Base-by-base conservation (phyloP, 2,797 vertebrate genomes). In the Eutrigla gurnardus region DNA sequence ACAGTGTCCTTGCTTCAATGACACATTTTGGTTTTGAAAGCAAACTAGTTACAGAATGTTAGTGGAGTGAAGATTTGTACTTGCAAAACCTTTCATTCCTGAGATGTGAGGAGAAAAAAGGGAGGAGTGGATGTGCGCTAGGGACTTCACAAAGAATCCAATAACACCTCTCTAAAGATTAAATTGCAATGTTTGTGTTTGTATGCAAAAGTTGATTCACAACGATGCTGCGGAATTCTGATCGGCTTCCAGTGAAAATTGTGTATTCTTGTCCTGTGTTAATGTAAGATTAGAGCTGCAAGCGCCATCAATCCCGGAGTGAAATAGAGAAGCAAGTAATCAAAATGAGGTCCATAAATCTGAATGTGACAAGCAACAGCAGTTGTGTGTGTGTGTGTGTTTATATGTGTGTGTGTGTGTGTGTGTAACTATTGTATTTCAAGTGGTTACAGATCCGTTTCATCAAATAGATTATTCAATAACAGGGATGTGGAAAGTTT, bases 341-440 rank as follows among this genome's bases (percentile, higher is more conserved):
- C 86, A 91, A 83, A 91, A 74, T 10, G 17, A 77, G 82, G 78
- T 82, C 80, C 84, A 92, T 92, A 91, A 93, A 93, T 93, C 92
- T 88, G 89, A 86, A 71, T 43, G 47, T 77, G 86, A 86, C 89
- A 85, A 78, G 83, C 71, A 81, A 59, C 74, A 42, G 62, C 49
- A 70, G 25, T 25, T 25, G 25, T 25, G 25, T 25, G 25, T 25
- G 25, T 25, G 25, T 25, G 25, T 25, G 25, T 25, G 25, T 25
- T 25, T 25, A 25, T 25, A n/a, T n/a, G n/a, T n/a, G n/a, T n/a
- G n/a, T 53, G 50, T 3, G 52, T 54, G 25, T 54, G 71, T 66
- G 77, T 55, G 52, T 45, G 62, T 69, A 75, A 50, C 83, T 64
- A 63, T 65, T 76, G 81, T 73, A 80, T 82, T 78, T 73, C 39